phyloP scores from a whole-genome alignment of 2,888 invertebrate genomes.

The Halictus quadricinctus region DNA sequence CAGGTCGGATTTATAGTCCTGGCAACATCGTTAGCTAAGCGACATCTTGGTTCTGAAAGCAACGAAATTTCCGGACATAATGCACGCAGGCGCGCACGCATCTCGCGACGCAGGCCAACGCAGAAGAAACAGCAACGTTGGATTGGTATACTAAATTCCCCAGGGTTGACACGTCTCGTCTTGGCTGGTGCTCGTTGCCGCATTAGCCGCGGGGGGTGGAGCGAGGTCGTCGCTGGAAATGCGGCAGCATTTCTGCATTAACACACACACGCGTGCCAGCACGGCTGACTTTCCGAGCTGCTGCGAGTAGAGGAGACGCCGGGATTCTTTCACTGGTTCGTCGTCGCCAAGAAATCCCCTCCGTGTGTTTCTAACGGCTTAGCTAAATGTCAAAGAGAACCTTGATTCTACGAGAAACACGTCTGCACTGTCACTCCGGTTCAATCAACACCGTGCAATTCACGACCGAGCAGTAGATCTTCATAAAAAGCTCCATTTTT shows the following conservation, averaged over 20 bases:
- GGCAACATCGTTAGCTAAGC: background rate
- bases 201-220: conserved; percentile 48
- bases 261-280: conserved; percentile 30
- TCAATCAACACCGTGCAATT: background rate
- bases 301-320: conserved; percentile 26
- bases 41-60: background rate
- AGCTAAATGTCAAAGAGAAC: conserved; percentile 1
- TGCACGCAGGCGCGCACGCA: background rate
- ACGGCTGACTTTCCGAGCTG: background rate
- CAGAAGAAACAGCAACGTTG: conserved; percentile 11
- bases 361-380: conserved; percentile 9
- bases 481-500: background rate
- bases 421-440: background rate
- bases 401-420: background rate
- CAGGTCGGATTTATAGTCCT: background rate
- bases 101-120: background rate
- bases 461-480: background rate
- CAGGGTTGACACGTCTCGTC: conserved; percentile 49
- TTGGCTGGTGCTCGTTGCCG: conserved; percentile 45
- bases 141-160: conserved; percentile 46
- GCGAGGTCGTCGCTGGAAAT: conserved; percentile 44
- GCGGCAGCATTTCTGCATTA: conserved; percentile 68
- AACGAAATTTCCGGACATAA: conserved; percentile 3
- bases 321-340: conserved; percentile 3
- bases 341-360: background rate